Base-by-base conservation (phyloP, 2,888 invertebrate species). In the Hyposoter didymator region DNA sequence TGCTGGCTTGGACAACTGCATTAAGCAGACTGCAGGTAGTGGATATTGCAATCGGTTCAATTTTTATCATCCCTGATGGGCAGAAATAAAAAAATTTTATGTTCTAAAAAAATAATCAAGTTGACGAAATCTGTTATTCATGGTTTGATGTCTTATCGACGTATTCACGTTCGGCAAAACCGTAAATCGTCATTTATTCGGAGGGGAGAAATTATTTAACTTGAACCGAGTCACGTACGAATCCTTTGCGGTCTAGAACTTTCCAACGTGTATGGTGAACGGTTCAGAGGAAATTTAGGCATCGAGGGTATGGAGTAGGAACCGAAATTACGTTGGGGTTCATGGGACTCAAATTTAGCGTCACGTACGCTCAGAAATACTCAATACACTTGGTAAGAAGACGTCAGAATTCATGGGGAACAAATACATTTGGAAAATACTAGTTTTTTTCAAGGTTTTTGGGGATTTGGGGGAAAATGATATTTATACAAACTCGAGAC, bases 151-250 rank as follows among this genome's bases (percentile, higher is more conserved):
- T 59, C 6, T 28, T 59, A 3, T 59, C 14, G 14, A 4, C 1
- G 12, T 59, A 28, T 59, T 59, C 14, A 28, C 14, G 14, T 28
- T 59, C 5, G 28, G 28, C 47, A 32, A 69, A 69, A 69, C 17
- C 47, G 47, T 64, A 59, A 78, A 78, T 62, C 32, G 28, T 19
- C 43, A 28, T 55, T n/a, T n/a, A n/a, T n/a, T n/a, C 39, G 14
- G 47, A 39, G 47, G 64, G 39, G 64, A 39, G 52, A 32, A 64
- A 70, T 52, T 43, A 49, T 70, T 55, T n/a, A n/a, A n/a, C n/a
- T 52, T 10, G 28, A 12, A 76, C 59, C 59, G 17, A 3, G 67
- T 72, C 84, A 84, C 80, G 80, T 84, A 76, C 70, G 55, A 72
- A 75, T 76, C 75, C 47, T 66, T 75, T 78, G 49, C 19, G 74